Evolutionary conservation across 2,113 vertebrate genomes (phyloP).

Genomic region (Athene cunicularia): DNA sequence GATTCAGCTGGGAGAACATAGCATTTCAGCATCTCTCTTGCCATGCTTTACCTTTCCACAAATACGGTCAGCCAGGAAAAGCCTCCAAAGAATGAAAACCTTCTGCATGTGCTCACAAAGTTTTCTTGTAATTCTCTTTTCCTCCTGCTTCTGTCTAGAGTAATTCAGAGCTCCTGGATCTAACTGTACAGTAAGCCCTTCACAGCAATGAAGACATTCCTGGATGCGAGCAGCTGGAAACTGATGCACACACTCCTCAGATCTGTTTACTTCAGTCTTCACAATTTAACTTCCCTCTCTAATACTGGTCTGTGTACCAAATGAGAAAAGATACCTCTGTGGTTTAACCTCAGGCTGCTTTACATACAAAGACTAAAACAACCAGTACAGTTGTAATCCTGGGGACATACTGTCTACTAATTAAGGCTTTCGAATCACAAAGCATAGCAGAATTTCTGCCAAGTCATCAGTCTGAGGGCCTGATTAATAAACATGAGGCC

Average conservation of each 20-base stretch:
- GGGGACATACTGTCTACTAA: not conserved
- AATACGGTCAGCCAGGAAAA: not conserved
- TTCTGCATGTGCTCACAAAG: not conserved
- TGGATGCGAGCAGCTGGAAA: conserved; percentile 23
- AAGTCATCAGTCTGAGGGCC: conserved; percentile 7
- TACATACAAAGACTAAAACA: not conserved
- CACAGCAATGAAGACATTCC: not conserved
- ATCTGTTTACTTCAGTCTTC: not conserved
- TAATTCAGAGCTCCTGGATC: conserved; percentile 51
- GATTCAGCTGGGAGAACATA: not conserved
- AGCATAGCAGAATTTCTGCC: not conserved
- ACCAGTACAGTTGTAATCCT: not conserved
- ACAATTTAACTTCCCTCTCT: not conserved
- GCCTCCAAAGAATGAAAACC: not conserved
- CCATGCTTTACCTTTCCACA: not conserved
- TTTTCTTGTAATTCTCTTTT: not conserved
- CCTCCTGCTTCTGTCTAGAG: conserved; percentile 41
- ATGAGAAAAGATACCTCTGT: not conserved
- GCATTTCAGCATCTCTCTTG: not conserved
- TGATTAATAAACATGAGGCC: conserved; percentile 32
- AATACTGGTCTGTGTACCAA: not conserved
- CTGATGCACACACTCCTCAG: conserved; percentile 8
- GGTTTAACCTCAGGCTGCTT: conserved; percentile 5
- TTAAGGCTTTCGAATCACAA: not conserved
- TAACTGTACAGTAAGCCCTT: not conserved